A percentile compares a stretch with the other conserved stretches of the same genome.
phyloP scores from a whole-genome alignment of 2,888 invertebrate species.

The Branchellion lobata region DNA sequence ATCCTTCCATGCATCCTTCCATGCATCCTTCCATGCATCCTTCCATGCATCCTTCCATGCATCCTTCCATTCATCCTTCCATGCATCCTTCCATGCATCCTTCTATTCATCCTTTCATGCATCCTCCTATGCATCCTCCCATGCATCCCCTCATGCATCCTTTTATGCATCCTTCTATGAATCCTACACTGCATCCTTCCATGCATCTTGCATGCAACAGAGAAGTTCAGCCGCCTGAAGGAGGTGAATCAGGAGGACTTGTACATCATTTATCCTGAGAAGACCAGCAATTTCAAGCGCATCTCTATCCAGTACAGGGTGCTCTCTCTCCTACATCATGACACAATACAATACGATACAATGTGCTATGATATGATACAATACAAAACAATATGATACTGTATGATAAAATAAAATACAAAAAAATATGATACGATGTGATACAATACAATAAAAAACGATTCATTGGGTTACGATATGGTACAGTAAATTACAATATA shows the following conservation, averaged over 20 bases:
- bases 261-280: conserved; percentile 58
- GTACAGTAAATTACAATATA: no score
- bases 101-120: not conserved
- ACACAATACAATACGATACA: no score
- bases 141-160: conserved; percentile 10
- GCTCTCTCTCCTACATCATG: no score
- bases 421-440: no score
- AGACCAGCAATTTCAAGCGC: conserved; percentile 61
- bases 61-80: no score
- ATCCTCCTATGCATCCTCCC: not conserved
- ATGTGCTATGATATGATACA: not conserved
- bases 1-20: not conserved
- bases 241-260: not conserved
- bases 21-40: conserved; percentile 5
- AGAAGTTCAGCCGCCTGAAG: not conserved
- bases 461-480: no score
- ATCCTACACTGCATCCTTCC: no score
- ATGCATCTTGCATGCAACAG: not conserved
- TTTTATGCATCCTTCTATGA: not conserved
- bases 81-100: no score
- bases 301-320: conserved; percentile 61
- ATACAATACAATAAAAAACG: no score
- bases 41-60: no score
- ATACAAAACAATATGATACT: not conserved
- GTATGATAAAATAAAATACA: no score